phyloP scores from a whole-genome alignment of 2,113 vertebrate genomes.

The Sceloporus tristichus region DNA sequence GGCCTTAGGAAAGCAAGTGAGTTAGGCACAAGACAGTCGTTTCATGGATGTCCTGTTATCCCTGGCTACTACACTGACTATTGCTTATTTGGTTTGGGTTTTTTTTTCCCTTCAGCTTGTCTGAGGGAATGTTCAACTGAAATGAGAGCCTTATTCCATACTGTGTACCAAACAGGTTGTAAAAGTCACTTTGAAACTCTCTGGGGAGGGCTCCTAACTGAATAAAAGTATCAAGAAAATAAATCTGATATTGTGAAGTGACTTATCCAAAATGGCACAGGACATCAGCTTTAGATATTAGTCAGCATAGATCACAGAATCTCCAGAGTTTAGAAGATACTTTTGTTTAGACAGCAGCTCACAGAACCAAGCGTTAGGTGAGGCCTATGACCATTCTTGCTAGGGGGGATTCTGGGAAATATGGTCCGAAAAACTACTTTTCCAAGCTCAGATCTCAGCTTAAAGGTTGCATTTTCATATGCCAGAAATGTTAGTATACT shows the following conservation, averaged over 20 bases:
- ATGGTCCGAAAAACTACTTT: too few relatives aligned
- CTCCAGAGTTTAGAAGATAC: too few relatives aligned
- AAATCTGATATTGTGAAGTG: not conserved
- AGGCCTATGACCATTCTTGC: too few relatives aligned
- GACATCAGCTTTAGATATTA: not conserved
- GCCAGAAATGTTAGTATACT: not conserved
- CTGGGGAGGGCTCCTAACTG: not conserved
- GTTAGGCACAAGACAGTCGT: not conserved
- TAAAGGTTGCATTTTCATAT: not conserved
- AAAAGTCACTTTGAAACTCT: not conserved
- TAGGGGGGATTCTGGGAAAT: too few relatives aligned
- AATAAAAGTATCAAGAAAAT: not conserved
- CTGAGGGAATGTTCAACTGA: not conserved
- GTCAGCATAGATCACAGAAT: not conserved
- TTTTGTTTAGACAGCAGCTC: too few relatives aligned
- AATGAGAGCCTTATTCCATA: not conserved
- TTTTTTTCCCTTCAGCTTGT: not conserved
- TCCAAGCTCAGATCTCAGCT: too few relatives aligned
- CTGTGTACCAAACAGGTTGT: not conserved
- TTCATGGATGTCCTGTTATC: not conserved
- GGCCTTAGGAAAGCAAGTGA: conserved; percentile 20
- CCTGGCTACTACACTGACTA: not conserved
- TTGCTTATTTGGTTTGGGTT: conserved; percentile 10
- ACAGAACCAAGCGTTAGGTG: too few relatives aligned
- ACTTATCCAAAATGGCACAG: not conserved